A percentile compares a stretch with the other conserved stretches of the same genome.
Conservation (phyloP, 2,888 invertebrate species). For the Chrysolina haemoptera region DNA sequence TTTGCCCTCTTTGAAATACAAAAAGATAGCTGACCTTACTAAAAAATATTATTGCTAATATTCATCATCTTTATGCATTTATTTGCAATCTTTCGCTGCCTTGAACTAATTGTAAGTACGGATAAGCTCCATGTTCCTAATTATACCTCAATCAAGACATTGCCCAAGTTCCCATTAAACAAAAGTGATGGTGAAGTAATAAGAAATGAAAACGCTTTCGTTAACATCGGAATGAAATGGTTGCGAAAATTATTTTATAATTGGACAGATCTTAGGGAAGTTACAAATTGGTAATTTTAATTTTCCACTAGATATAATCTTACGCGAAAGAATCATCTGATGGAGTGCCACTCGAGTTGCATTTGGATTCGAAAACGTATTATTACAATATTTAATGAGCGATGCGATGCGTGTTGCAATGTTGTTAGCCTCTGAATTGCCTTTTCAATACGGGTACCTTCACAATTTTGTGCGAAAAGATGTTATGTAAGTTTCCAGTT, state of each 20-base stretch:
- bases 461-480: not conserved
- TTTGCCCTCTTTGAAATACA: too few species aligned
- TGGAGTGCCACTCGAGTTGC: not conserved
- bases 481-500: not conserved
- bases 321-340: not conserved
- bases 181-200: conserved; percentile 3
- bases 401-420: not conserved
- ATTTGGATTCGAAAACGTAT: not conserved
- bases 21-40: too few species aligned
- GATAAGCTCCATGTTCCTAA: not conserved
- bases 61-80: too few species aligned
- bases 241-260: conserved; percentile 9
- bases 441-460: conserved; percentile 12
- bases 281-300: not conserved
- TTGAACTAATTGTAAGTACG: not conserved
- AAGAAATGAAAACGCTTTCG: conserved; percentile 11
- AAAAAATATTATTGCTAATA: too few species aligned
- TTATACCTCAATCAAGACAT: conserved; percentile 2
- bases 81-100: not conserved
- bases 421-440: not conserved
- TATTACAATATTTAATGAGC: not conserved
- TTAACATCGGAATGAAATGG: not conserved
- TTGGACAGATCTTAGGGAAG: not conserved
- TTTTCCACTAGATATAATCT: not conserved
- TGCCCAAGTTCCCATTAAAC: conserved; percentile 4